These are phyloP conservation scores for Agonopterix arenella DNA, from an alignment of 2,888 invertebrate genomes.

Conservation along the genomic window DNA sequence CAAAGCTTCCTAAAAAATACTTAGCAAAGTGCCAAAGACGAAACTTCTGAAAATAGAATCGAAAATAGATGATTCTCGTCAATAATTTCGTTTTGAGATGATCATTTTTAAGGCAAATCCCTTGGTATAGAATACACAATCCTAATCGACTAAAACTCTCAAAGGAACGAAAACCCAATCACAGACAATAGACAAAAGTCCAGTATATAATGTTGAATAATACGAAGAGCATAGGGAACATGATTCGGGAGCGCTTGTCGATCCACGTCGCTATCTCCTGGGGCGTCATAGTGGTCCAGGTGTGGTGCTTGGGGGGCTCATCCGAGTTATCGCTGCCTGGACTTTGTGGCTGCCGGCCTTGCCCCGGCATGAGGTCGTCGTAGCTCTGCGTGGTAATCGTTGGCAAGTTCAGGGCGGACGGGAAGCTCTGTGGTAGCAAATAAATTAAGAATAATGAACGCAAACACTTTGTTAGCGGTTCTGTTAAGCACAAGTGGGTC, in stretches of 20 bases:
- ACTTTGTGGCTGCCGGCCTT: constrained; percentile 29
- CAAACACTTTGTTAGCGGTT: too few species aligned
- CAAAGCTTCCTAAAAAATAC: too few species aligned
- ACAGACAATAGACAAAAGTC: constrained; percentile 83
- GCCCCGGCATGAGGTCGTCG: constrained; percentile 70
- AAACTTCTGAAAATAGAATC: too few species aligned
- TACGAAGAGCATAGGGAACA: constrained; percentile 87
- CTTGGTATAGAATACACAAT: too few species aligned
- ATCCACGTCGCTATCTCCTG: constrained; percentile 94
- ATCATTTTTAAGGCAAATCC: too few species aligned
- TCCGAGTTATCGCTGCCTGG: constrained; percentile 56
- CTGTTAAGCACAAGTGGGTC: too few species aligned
- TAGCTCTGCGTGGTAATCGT: constrained; percentile 82
- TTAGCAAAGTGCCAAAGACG: too few species aligned
- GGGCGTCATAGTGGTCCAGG: constrained; percentile 90
- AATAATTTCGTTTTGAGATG: too few species aligned
- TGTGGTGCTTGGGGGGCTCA: constrained; percentile 57
- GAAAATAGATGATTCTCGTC: too few species aligned
- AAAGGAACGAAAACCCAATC: constrained; percentile 11
- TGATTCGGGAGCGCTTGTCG: constrained; percentile 85
- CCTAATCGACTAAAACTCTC: too few species aligned
- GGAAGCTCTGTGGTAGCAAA: constrained; percentile 76
- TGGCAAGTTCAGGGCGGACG: constrained; percentile 79
- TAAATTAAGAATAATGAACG: not conserved
- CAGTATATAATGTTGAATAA: constrained; percentile 88